Conservation (phyloP, 2,888 invertebrate species). For the Branchipolynoe longqiensis region DNA sequence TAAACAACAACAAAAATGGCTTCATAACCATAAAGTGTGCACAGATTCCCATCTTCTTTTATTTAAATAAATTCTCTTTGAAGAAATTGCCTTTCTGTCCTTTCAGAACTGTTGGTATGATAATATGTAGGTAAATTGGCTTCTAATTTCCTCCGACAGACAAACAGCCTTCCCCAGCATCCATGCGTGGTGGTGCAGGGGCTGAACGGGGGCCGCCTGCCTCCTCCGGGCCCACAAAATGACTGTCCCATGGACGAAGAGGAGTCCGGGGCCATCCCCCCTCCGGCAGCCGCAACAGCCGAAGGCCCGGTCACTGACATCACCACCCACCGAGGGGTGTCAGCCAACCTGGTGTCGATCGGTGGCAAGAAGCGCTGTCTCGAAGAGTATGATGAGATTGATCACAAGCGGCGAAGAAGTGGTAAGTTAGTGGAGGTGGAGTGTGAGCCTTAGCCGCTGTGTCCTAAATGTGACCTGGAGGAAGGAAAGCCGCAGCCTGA, state of each 20-base stretch:
- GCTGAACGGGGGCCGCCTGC: conserved; percentile 63
- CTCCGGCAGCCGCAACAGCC: background rate
- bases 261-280: conserved; percentile 29
- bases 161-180: too few species aligned
- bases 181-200: conserved; percentile 61
- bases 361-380: conserved; percentile 73
- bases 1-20: too few species aligned
- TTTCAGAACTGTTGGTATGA: too few species aligned
- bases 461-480: too few species aligned
- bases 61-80: too few species aligned
- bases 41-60: too few species aligned
- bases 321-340: conserved; percentile 63
- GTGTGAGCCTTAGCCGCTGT: too few species aligned
- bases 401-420: conserved; percentile 67
- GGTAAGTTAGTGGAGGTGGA: conserved; percentile 65
- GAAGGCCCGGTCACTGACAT: conserved; percentile 63
- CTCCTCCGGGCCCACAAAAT: conserved; percentile 42
- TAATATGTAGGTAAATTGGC: too few species aligned
- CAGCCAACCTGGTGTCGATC: conserved; percentile 66
- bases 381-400: conserved; percentile 71
- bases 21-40: too few species aligned
- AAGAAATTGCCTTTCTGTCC: too few species aligned
- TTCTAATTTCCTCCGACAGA: too few species aligned
- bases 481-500: too few species aligned
- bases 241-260: conserved; percentile 54